Evolutionary conservation across 2,113 vertebrate genomes (phyloP), one percentile per base, ranked within the genome.

Genomic region (Neotoma lepida): DNA sequence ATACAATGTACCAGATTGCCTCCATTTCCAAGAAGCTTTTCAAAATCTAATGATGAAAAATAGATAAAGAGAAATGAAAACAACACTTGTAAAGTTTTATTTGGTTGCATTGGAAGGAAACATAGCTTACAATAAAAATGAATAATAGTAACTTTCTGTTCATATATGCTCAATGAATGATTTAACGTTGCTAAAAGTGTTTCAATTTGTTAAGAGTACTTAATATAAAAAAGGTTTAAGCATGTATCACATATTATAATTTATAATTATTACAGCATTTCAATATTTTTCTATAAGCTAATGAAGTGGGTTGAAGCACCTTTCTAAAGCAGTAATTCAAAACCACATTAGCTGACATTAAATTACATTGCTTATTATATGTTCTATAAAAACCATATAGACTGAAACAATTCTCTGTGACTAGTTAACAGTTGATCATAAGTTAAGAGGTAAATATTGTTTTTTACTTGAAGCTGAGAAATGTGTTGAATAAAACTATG

Each of bases 201-300:
- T 97, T 94, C 41, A 91, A 61, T 96, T 82, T 97, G 96, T 95
- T 96, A 76, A 97, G 92, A 81, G 71, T 68, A 58, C 51, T 94
- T 91, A 81, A 39, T 91, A 88, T 33, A 92, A 30, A 97, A 97
- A 93, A 94, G 81, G 44, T 64, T 96, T 91, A 74, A 82, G 58
- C 35, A 85, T 95, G 95, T 94, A 96, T 95, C 94, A 76, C 8
- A 93, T 85, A 93, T 71, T 96, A 17, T 86, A 97, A 96, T 97
- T 97, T 97, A 98, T 64, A 97, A 96, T 86, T 96, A 97, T 88
- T 95, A 76, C 44, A 97, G 77, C 76, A 97, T 97, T 97, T 97
- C 81, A 89, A 33, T 96, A 66, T 97, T 94, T 94, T 89, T 93
- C 74, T 94, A 95, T 92, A 97, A 97, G 95, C 74, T 95, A 95